phyloP scores from a whole-genome alignment of 2,113 vertebrate species.

The Micromys minutus region DNA sequence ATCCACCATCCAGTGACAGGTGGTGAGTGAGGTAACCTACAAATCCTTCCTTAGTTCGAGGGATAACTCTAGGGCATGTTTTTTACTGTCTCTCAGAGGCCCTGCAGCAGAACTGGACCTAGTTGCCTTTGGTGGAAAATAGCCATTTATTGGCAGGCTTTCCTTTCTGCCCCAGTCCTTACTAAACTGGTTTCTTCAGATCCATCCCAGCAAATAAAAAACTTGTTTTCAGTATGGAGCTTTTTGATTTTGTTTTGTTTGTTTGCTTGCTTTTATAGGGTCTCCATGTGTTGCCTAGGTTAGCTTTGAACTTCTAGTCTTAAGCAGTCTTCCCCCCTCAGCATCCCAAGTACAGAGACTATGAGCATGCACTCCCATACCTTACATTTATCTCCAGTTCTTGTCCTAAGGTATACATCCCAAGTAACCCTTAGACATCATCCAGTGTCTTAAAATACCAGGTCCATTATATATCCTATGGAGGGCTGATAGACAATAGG shows the following conservation, averaged over 20 bases:
- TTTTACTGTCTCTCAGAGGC: not conserved
- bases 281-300: not conserved
- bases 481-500: not conserved
- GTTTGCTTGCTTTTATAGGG: not conserved
- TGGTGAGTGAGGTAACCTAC: not conserved
- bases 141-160: not conserved
- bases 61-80: not conserved
- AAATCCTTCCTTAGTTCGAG: not conserved
- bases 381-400: not conserved
- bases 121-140: not conserved
- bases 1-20: not conserved
- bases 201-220: not conserved
- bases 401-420: not conserved
- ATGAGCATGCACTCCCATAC: not conserved
- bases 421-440: not conserved
- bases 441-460: constrained; percentile 27
- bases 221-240: not conserved
- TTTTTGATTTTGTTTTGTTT: not conserved
- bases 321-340: not conserved
- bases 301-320: too few relatives aligned
- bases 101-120: not conserved
- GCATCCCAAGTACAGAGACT: not conserved
- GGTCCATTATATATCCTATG: not conserved
- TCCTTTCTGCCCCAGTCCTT: not conserved
- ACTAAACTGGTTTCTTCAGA: not conserved